Conservation (phyloP, 2,113 vertebrate species). For the Grus americana region DNA sequence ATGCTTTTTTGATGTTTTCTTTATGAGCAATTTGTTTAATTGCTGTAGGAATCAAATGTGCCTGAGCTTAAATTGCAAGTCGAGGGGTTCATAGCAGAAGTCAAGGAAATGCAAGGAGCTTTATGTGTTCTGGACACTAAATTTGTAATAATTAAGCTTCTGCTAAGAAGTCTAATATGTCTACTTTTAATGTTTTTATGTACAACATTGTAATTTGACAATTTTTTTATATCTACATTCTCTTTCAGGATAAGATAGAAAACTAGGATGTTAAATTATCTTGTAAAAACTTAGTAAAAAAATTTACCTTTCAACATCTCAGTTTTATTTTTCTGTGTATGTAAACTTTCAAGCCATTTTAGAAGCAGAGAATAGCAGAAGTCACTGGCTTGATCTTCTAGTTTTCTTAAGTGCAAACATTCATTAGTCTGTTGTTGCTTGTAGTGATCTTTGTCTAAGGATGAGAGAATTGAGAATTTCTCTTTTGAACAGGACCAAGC, state of each 20-base stretch:
- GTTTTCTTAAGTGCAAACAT: background rate
- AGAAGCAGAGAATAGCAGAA: background rate
- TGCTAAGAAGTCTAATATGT: background rate
- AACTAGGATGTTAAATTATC: background rate
- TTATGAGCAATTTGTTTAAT: background rate
- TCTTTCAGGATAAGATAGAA: background rate
- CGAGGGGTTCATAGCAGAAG: background rate
- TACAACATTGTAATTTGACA: background rate
- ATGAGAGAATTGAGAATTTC: background rate
- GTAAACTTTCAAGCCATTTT: background rate
- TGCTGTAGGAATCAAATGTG: background rate
- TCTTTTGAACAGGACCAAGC: background rate
- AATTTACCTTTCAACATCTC: background rate
- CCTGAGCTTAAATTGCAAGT: background rate
- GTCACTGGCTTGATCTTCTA: background rate
- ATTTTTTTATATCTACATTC: background rate
- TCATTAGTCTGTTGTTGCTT: background rate
- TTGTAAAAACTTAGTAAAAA: background rate
- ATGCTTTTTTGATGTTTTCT: background rate
- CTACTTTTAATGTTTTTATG: background rate
- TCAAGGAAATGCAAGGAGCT: background rate
- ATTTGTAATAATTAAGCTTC: background rate
- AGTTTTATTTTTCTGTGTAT: background rate
- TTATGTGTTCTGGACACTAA: background rate
- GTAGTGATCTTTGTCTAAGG: background rate